Evolutionary conservation across 2,113 vertebrate species (phyloP), one percentile per base, ranked within the genome.

Genomic region (Struthidea cinerea): DNA sequence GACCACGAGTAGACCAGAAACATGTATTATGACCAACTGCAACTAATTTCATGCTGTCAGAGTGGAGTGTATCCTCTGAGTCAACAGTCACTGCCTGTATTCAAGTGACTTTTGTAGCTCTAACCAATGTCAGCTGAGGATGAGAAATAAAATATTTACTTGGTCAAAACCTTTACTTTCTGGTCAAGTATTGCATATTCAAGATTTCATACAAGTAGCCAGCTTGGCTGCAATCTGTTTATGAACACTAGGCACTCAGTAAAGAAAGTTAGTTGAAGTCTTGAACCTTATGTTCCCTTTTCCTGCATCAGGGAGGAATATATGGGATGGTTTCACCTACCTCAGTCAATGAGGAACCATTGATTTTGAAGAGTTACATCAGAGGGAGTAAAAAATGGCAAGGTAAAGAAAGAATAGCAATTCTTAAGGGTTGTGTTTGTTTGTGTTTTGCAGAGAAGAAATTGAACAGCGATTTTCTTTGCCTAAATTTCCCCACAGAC

Each of bases 31-130:
- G 52, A 42, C 53, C 68, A 71, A 86, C 79, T 93, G 88, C 60
- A 88, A 95, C 79, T 86, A 74, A 94, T 96, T 93, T 93, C 52
- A 22, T 49, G 42, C 56, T 92, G 68, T 69, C 67, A 73, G 35
- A 85, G 59, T 0, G 1, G 44, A 76, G 75, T 13, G 10, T 17
- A 95, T 87, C 28, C 39, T 77, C 56, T 76, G 87, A 91, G 59
- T 84, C 84, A 95, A 74, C 75, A 89, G 57, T 55, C 61, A 49
- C 37, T 91, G 80, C 21, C 57, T 78, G 41, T 84, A 91, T 89
- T 87, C 57, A 79, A 71, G 77, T 2, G 8, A 82, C 52, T 75
- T 93, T 49, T 82, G 46, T 61, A 71, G 68, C 35, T 78, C 59
- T 90, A 67, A 86, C 71, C 42, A 42, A n/a, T 23, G 35, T 85